Evolutionary conservation across 1,140 invertebrate species (phyloP).

Genomic region (Achatina immaculata): DNA sequence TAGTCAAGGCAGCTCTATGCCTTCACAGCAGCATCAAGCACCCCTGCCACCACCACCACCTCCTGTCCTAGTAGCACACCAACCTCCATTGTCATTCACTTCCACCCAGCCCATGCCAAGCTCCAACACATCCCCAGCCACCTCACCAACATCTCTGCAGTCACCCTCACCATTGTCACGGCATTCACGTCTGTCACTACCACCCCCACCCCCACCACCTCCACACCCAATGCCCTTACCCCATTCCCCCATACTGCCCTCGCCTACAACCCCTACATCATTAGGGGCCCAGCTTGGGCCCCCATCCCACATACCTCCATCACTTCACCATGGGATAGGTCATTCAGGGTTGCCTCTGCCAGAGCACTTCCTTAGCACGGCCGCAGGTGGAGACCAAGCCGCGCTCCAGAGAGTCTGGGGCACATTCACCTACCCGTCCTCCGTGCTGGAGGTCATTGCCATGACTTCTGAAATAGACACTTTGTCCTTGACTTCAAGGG

Average conservation of each 20-base stretch:
- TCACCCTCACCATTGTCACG: slow-evolving; percentile 1
- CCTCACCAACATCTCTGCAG: slow-evolving; percentile 17
- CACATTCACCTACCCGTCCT: slow-evolving; percentile 62
- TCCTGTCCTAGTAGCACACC: slow-evolving; percentile 50
- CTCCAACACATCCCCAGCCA: slow-evolving; percentile 44
- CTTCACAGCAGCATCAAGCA: slow-evolving; percentile 35
- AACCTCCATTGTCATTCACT: slow-evolving; percentile 47
- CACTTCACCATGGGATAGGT: slow-evolving; percentile 11
- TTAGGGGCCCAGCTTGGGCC: slow-evolving; percentile 2
- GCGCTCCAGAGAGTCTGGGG: slow-evolving; percentile 50
- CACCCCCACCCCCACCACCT: slow-evolving; percentile 37
- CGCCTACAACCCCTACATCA: slow-evolving; percentile 8
- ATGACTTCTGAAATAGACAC: slow-evolving; percentile 96
- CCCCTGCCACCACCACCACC: slow-evolving; percentile 44
- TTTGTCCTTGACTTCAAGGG: slow-evolving; percentile 94
- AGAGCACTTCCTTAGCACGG: slow-evolving; percentile 28
- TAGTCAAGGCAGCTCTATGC: slow-evolving; percentile 43
- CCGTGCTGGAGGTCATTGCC: slow-evolving; percentile 87
- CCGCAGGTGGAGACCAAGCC: slow-evolving; percentile 19
- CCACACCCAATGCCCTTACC: slow-evolving; percentile 13
- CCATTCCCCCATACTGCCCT: slow-evolving; percentile 25
- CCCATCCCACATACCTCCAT: slow-evolving; percentile 16
- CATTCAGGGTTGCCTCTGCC: slow-evolving; percentile 26
- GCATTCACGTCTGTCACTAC: slow-evolving; percentile 40
- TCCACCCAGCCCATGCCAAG: slow-evolving; percentile 43